These are phyloP conservation scores for Amphimedon queenslandica DNA, from an alignment of 37 sponge, comb jelly and placozoan species.

Conservation along the genomic window DNA sequence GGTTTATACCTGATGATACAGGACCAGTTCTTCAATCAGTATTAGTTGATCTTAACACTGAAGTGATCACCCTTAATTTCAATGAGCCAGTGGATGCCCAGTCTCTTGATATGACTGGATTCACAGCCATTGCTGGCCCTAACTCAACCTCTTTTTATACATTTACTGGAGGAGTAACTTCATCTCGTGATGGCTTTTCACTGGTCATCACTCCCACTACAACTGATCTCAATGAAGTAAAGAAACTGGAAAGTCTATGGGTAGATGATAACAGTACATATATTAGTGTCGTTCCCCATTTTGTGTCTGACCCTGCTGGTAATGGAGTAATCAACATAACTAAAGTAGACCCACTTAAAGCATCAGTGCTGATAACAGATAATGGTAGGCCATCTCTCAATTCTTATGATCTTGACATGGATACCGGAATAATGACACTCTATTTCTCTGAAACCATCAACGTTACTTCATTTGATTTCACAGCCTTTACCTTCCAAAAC, in stretches of 20 bases:
- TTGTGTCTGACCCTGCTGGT: conserved; percentile 68
- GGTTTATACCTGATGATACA: conserved; percentile 64
- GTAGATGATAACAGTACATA: conserved; percentile 55
- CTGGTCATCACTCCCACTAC: conserved; percentile 40
- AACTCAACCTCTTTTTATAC: conserved; percentile 52
- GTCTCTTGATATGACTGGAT: conserved; percentile 56
- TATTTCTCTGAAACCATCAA: conserved; percentile 86
- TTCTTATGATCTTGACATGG: conserved; percentile 77
- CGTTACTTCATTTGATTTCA: conserved; percentile 52
- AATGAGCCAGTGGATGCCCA: conserved; percentile 73
- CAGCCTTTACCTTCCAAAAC: conserved; percentile 57
- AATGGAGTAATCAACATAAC: conserved; percentile 50
- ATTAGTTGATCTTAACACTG: conserved; percentile 64
- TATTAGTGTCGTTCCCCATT: conserved; percentile 45
- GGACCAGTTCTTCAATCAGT: conserved; percentile 55
- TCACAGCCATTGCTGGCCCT: conserved; percentile 64
- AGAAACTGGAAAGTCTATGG: conserved; percentile 74
- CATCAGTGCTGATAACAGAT: conserved; percentile 53
- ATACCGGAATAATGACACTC: conserved; percentile 58
- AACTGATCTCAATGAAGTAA: conserved; percentile 74
- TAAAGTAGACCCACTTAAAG: conserved; percentile 25
- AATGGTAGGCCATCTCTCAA: conserved; percentile 46
- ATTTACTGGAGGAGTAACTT: conserved; percentile 67
- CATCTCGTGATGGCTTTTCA: conserved; percentile 59
- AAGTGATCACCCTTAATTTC: conserved; percentile 60